Evolutionary conservation across 2,888 invertebrate species (phyloP).

Genomic region (Sinhomidia bicolor): DNA sequence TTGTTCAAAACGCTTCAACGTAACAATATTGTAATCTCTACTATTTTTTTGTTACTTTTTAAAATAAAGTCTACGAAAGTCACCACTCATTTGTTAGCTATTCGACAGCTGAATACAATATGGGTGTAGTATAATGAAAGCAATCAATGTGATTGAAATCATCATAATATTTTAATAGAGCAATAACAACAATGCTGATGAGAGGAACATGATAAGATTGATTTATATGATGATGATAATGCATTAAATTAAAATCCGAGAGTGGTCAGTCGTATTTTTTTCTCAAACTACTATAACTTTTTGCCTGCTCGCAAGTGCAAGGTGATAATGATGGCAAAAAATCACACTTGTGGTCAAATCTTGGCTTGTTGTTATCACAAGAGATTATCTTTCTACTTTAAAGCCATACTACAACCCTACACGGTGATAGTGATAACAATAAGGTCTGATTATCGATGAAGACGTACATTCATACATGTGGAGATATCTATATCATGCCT

Average conservation of each 20-base stretch:
- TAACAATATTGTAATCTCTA: not conserved
- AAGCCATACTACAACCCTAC: not conserved
- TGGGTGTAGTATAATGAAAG: not conserved
- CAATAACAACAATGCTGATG: slow-evolving; percentile 18
- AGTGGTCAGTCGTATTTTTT: slow-evolving; percentile 6
- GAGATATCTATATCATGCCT: not conserved
- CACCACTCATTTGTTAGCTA: slow-evolving; percentile 45
- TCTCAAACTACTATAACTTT: not conserved
- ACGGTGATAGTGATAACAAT: too few species aligned
- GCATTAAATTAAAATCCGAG: not conserved
- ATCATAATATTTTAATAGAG: not conserved
- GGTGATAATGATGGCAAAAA: not conserved
- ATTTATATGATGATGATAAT: not conserved
- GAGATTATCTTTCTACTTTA: not conserved
- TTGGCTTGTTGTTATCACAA: not conserved
- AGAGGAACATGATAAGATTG: slow-evolving; percentile 34
- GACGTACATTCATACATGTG: too few species aligned
- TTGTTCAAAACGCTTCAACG: not conserved
- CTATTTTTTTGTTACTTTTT: not conserved
- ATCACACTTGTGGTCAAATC: not conserved
- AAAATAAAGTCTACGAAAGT: slow-evolving; percentile 25
- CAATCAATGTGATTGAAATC: not conserved
- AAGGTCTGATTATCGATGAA: too few species aligned
- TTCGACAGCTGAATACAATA: slow-evolving; percentile 40
- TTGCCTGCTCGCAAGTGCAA: too few species aligned